Evolutionary conservation across 2,888 invertebrate genomes (phyloP).

Genomic region (Dicroscelio sp.): DNA sequence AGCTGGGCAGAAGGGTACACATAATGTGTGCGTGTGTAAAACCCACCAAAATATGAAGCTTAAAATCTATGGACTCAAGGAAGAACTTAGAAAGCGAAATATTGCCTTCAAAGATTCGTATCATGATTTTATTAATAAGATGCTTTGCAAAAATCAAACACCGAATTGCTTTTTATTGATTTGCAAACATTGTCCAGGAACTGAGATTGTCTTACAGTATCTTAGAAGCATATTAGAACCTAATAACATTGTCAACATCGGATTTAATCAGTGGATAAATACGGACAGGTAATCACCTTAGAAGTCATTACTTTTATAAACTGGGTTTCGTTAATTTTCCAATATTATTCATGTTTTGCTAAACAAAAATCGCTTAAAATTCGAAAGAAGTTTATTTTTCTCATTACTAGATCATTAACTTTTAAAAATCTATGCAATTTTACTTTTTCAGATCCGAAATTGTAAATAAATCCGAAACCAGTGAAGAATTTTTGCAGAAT

Average conservation of each 20-base stretch:
- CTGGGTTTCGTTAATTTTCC: no score
- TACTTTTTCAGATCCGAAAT: constrained; percentile 44
- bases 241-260: no score
- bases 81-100: neutral
- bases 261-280: constrained; percentile 44
- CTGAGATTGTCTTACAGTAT: neutral
- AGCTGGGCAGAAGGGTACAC: neutral
- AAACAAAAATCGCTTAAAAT: no score
- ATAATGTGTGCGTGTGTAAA: constrained; percentile 62
- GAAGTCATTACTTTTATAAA: no score
- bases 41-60: constrained; percentile 25
- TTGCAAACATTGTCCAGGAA: constrained; percentile 39
- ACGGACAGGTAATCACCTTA: constrained; percentile 48
- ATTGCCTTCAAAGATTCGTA: neutral
- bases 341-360: no score
- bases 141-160: neutral
- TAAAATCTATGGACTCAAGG: neutral
- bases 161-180: constrained; percentile 7
- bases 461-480: neutral
- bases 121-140: neutral
- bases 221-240: no score
- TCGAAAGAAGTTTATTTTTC: no score
- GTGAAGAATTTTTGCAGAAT: constrained; percentile 24
- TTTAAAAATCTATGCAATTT: no score
- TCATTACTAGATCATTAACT: no score